Base-by-base conservation (phyloP, 2,113 vertebrate species). In the Vidua chalybeata region DNA sequence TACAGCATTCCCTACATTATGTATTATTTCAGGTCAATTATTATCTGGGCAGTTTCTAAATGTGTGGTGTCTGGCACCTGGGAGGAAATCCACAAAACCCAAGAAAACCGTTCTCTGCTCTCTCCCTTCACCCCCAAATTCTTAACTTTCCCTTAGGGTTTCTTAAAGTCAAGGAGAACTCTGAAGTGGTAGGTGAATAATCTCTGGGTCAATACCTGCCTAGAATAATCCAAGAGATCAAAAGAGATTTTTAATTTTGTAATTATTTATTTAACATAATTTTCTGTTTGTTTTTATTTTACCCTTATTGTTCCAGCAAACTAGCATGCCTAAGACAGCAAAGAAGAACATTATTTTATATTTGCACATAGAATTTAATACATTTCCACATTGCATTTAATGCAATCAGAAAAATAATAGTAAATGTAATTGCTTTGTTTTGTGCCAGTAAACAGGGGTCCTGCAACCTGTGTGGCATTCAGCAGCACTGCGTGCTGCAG, bases 251-350 rank as follows among this genome's bases (percentile, higher is more conserved):
- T 62, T 2, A 17, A 41, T 26, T 45, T 69, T 30, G 18, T 39
- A 52, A 28, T 68, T 66, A 28, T 43, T 67, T 63, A 51, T 84
- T 83, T 59, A 24, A 58, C 43, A 52, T 33, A 0, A 30, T 66
- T 85, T 92, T 75, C 52, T 68, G 19, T 11, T 75, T 72, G 13
- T 31, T 90, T 89, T 89, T 12, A 14, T 89, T 56, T 80, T 37
- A 51, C 5, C 10, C 1, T 41, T 77, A 2, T 61, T 69, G 35
- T 81, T 26, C 19, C 7, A 2, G 13, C 54, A n/a, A 85, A 26
- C 13, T 69, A 64, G 4, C 9, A 5, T 0, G 0, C 13, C 48
- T 56, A 51, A 69, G 17, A 52, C 7, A 37, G 10, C 0, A 3
- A 83, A 66, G 27, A 84, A 56, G 24, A 54, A 28, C 62, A 52